A percentile compares a stretch with the other conserved stretches of the same genome.
These are phyloP conservation scores for Octonoba sinensis DNA, from an alignment of 2,888 invertebrate species.

Conservation along the genomic window DNA sequence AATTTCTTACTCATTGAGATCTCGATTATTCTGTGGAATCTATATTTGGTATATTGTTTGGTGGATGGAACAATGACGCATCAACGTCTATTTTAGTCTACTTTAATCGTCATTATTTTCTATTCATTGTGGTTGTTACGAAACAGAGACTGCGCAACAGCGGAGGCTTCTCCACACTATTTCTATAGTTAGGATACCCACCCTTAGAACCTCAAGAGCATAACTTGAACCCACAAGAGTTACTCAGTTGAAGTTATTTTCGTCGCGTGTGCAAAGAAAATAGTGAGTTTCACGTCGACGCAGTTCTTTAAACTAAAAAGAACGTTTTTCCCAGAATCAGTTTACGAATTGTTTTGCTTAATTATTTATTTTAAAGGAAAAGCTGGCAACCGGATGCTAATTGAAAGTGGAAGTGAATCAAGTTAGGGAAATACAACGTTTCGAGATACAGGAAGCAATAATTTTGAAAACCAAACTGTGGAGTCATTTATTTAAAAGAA, in stretches of 20 bases:
- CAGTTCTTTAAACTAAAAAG: conserved; percentile 6
- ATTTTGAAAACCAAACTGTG: too few species aligned
- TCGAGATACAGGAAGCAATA: too few species aligned
- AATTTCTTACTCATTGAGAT: too few species aligned
- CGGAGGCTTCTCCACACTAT: neutral
- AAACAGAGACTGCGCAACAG: conserved; percentile 7
- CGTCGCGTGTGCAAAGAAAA: neutral
- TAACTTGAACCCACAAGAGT: neutral
- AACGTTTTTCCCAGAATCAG: neutral
- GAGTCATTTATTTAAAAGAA: too few species aligned
- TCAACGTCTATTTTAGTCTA: conserved; percentile 30
- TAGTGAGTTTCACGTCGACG: neutral
- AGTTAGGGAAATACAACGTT: too few species aligned
- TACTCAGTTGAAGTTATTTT: neutral
- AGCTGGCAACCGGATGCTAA: too few species aligned
- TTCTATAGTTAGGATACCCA: conserved; percentile 9
- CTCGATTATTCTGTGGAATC: too few species aligned
- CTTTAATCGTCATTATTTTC: conserved; percentile 1
- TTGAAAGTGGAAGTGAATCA: too few species aligned
- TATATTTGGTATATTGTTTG: neutral
- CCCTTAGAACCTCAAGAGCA: neutral
- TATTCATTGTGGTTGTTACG: conserved; percentile 40
- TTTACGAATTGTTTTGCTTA: neutral
- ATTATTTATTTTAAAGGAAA: too few species aligned
- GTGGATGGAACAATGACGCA: conserved; percentile 25